A percentile compares a stretch with the other conserved stretches of the same genome.
These are phyloP conservation scores for Psephotus haematonotus DNA, from an alignment of 2,113 vertebrate genomes.

Conservation along the genomic window DNA sequence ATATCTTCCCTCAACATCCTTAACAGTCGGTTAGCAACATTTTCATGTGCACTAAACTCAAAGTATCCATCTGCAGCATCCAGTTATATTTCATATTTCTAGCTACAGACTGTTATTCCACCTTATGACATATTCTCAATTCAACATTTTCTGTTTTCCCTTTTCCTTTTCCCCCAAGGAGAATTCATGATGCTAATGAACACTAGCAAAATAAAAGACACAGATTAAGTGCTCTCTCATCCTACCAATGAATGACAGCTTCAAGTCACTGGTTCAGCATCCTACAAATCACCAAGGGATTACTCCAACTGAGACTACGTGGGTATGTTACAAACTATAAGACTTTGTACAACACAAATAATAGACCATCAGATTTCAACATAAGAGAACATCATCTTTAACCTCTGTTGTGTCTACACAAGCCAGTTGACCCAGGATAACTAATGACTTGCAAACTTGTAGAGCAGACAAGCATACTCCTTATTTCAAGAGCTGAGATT, in stretches of 20 bases:
- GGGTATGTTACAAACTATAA: background rate
- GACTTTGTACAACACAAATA: background rate
- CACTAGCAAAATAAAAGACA: background rate
- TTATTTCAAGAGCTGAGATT: background rate
- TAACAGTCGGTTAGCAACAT: background rate
- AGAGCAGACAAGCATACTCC: background rate
- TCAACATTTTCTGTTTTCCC: background rate
- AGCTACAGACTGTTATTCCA: background rate
- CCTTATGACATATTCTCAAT: background rate
- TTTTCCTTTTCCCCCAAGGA: background rate
- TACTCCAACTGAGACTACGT: background rate
- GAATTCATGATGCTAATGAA: background rate
- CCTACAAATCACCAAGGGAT: background rate
- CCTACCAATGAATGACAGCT: background rate
- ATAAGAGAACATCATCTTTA: background rate
- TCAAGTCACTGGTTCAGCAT: background rate
- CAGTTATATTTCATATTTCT: background rate
- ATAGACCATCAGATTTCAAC: background rate
- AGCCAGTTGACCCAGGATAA: background rate
- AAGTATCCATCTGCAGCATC: background rate
- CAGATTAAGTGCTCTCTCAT: background rate
- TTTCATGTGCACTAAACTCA: background rate
- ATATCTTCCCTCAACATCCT: background rate
- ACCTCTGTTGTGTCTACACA: background rate
- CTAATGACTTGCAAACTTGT: background rate